phyloP scores from a whole-genome alignment of 2,797 vertebrate species.

The Fistularia tabacaria region DNA sequence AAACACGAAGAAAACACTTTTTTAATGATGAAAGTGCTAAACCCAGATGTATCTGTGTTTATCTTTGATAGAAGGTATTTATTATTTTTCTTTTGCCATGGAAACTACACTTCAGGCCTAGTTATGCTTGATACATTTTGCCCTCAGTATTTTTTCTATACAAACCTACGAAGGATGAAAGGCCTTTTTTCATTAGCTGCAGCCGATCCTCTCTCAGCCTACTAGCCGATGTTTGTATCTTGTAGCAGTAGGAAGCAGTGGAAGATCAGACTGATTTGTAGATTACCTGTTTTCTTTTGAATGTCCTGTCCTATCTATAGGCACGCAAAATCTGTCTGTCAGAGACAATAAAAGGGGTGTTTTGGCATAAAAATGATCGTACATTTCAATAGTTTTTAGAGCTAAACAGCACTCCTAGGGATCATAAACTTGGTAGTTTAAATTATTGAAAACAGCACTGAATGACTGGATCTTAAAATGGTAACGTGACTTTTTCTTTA shows the following conservation, averaged over 20 bases:
- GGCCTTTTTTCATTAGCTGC: conserved; percentile 25
- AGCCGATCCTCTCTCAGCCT: conserved; percentile 13
- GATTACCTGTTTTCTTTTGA: conserved; percentile 12
- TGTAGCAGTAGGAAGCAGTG: conserved; percentile 17
- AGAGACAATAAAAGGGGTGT: neutral
- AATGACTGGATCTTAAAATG: no score
- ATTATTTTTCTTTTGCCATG: conserved; percentile 15
- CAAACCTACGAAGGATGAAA: conserved; percentile 26
- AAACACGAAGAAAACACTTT: conserved; percentile 33
- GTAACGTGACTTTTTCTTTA: no score
- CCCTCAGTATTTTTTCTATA: conserved; percentile 17
- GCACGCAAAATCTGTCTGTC: conserved; percentile 5
- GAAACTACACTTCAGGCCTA: conserved; percentile 21
- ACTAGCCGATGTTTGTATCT: conserved; percentile 30
- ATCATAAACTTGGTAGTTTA: no score
- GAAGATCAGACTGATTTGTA: conserved; percentile 34
- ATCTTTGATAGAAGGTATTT: conserved; percentile 34
- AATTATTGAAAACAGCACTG: no score
- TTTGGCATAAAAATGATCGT: conserved; percentile 5
- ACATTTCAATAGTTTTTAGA: no score
- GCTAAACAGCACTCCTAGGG: no score
- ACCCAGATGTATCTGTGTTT: conserved; percentile 16
- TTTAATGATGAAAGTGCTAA: conserved; percentile 17
- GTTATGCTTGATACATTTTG: conserved; percentile 20
- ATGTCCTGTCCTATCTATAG: conserved; percentile 14